Evolutionary conservation across 2,113 vertebrate genomes (phyloP).

Genomic region (Notothenia coriiceps): DNA sequence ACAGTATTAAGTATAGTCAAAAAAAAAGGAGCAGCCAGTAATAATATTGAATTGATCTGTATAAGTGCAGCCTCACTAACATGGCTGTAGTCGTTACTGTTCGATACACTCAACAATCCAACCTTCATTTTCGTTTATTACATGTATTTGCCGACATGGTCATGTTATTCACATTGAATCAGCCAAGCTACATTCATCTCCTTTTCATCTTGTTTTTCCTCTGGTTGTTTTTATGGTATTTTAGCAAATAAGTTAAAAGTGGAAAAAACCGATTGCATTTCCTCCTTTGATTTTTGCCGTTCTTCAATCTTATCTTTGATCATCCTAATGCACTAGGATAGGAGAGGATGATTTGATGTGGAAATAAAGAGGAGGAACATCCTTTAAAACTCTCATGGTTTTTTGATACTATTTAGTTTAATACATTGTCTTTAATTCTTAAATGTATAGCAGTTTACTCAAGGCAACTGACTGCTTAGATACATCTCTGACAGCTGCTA

Average conservation of each 20-base stretch:
- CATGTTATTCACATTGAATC: neutral
- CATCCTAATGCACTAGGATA: neutral
- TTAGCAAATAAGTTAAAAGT: neutral
- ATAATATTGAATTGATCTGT: too few relatives aligned
- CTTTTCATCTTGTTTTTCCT: neutral
- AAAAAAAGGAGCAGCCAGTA: too few relatives aligned
- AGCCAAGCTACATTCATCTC: neutral
- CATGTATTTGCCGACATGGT: neutral
- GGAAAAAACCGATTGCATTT: neutral
- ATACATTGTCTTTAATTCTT: neutral
- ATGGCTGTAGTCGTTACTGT: too few relatives aligned
- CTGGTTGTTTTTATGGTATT: neutral
- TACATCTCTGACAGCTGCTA: neutral
- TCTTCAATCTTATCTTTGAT: slow-evolving; percentile 39
- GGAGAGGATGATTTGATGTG: slow-evolving; percentile 13
- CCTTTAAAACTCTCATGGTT: slow-evolving; percentile 11
- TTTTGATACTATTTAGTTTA: slow-evolving; percentile 15
- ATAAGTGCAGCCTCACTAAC: too few relatives aligned
- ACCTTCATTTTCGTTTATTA: slow-evolving; percentile 15
- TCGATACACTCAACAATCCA: neutral
- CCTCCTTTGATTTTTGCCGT: slow-evolving; percentile 24
- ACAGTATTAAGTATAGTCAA: too few relatives aligned
- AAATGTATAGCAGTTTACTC: neutral
- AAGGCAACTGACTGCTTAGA: neutral
- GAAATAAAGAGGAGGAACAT: slow-evolving; percentile 12